Evolutionary conservation across 2,888 invertebrate species (phyloP).

Genomic region (Scaptodrosophila latifasciaeformis): DNA sequence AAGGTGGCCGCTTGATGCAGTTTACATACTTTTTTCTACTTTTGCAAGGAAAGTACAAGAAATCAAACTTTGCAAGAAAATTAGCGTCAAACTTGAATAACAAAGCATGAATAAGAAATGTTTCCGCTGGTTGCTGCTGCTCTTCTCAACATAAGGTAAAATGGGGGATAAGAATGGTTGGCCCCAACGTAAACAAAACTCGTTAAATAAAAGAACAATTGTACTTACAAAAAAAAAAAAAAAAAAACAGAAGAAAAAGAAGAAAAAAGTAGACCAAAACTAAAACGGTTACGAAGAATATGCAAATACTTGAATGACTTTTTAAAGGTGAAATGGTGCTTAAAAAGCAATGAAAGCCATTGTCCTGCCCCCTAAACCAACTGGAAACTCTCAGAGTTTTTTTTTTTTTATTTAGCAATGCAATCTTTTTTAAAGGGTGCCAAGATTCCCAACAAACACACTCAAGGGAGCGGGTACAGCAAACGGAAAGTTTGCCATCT

Average conservation of each 20-base stretch:
- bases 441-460: background rate
- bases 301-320: conserved; percentile 72
- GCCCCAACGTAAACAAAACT: conserved; percentile 60
- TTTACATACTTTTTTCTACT: conserved; percentile 30
- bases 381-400: conserved; percentile 14
- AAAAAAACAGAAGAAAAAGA: conserved; percentile 27
- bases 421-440: no score
- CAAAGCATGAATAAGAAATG: conserved; percentile 58
- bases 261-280: no score
- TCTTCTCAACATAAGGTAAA: conserved; percentile 13
- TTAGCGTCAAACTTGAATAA: conserved; percentile 64
- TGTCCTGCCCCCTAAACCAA: background rate
- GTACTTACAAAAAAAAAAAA: conserved; percentile 48
- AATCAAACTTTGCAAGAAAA: conserved; percentile 47
- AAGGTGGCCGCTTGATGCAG: conserved; percentile 3
- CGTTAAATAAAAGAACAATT: conserved; percentile 68
- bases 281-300: conserved; percentile 69
- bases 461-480: conserved; percentile 10
- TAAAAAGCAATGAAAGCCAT: conserved; percentile 66
- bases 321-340: conserved; percentile 72
- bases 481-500: conserved; percentile 12
- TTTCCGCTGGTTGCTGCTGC: conserved; percentile 37
- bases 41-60: conserved; percentile 14
- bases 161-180: conserved; percentile 18
- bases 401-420: background rate